Evolutionary conservation across 2,888 invertebrate genomes (phyloP), one percentile per base, ranked within the genome.

Genomic region (Cephus pulcher): DNA sequence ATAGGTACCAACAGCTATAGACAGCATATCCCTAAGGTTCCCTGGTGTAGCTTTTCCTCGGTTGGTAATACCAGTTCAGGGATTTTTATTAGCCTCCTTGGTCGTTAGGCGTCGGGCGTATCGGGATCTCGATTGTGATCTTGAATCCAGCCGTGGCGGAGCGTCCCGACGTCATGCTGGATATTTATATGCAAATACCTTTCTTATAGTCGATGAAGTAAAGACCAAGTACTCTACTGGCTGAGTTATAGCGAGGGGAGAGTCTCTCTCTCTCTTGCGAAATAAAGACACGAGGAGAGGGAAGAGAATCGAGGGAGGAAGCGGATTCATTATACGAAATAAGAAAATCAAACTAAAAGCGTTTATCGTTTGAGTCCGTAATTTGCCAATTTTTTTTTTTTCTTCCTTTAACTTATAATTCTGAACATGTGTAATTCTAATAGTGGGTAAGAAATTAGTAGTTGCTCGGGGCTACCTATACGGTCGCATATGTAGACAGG

Each of bases 151-250:
- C 40, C 30, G 30, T 12, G n/a, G 32, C n/a, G 30, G 70, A 70
- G 70, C 32, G 30, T 33, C 70, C 32, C 70, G 70, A 33, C 70
- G 32, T 70, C 70, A 33, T 32, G 70, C 70, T 70, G 70, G 70
- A 70, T 85, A 88, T 88, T 88, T 88, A 87, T 86, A 88, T 88
- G 88, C 84, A 88, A 88, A 88, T 88, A 80, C 77, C 78, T 81
- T 84, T 83, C 82, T 79, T 83, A 82, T 79, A 83, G 82, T 74
- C 82, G 82, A 80, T 80, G 76, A 78, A 81, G 76, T 78, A 40
- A 40, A 15, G 40, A 40, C 40, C 40, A 40, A 40, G 40, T 40
- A 40, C 40, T 40, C 15, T 15, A 15, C 15, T 6, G 40, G 40
- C 12, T 40, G 15, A 40, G 40, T 15, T 40, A 40, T 15, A 15